A percentile compares a stretch with the other conserved stretches of the same genome.
Conservation (phyloP, 1,140 invertebrate species). For the Oryzaephilus surinamensis region DNA sequence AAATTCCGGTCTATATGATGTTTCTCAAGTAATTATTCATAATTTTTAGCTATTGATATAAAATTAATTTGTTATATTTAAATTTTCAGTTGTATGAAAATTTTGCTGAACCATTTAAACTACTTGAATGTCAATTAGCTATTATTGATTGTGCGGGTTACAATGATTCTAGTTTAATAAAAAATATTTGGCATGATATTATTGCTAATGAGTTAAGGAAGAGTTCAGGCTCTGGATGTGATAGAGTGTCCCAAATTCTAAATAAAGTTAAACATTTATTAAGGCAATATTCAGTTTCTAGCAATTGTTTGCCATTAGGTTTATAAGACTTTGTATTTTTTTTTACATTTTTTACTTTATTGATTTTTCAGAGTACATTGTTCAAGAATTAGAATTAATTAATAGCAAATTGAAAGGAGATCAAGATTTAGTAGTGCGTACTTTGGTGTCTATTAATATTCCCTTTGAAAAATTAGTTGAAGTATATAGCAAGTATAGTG, state of each 20-base stretch:
- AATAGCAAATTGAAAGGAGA: conserved; percentile 57
- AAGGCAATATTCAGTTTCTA: conserved; percentile 58
- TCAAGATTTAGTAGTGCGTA: conserved; percentile 56
- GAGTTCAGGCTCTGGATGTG: conserved; percentile 42
- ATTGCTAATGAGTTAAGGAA: conserved; percentile 47
- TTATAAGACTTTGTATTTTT: conserved; percentile 10
- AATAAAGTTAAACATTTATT: conserved; percentile 64
- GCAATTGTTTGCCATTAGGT: conserved; percentile 65
- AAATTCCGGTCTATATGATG: conserved; percentile 52
- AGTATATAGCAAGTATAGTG: conserved; percentile 57
- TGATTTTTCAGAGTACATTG: conserved; percentile 51
- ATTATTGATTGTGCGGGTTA: conserved; percentile 78
- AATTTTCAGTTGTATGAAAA: conserved; percentile 63
- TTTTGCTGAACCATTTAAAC: conserved; percentile 66
- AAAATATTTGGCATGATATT: conserved; percentile 71
- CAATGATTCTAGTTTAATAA: conserved; percentile 56
- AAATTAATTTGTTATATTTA: background rate
- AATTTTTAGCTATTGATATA: no score
- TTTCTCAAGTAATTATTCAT: conserved; percentile 48
- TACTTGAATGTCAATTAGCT: conserved; percentile 77
- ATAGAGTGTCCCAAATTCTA: conserved; percentile 55
- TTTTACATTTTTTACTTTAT: conserved; percentile 14
- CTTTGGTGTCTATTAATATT: conserved; percentile 57
- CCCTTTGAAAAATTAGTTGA: conserved; percentile 59
- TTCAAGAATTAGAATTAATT: conserved; percentile 62